Percentiles rank a stretch among this genome's conserved stretches.
These are phyloP conservation scores for Perizoma flavofasciatum DNA, from an alignment of 2,888 invertebrate genomes.

Conservation along the genomic window DNA sequence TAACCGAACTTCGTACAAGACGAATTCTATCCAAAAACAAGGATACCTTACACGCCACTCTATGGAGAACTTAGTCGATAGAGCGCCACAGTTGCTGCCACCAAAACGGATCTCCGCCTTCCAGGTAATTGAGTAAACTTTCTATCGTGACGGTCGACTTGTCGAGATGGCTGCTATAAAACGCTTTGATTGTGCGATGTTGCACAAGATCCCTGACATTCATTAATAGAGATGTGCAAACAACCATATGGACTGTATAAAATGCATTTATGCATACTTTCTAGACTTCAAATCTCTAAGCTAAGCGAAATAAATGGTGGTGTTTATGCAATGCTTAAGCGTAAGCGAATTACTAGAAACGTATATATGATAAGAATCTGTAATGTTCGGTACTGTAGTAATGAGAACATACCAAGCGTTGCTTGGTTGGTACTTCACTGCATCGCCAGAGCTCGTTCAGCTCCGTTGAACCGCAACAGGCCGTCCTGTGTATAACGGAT, in stretches of 20 bases:
- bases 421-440: constrained; percentile 26
- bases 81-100: constrained; percentile 76
- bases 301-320: constrained; percentile 59
- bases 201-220: constrained; percentile 37
- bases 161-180: constrained; percentile 52
- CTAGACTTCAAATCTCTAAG: constrained; percentile 52
- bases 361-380: constrained; percentile 13
- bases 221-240: constrained; percentile 42
- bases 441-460: constrained; percentile 69
- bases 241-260: constrained; percentile 34
- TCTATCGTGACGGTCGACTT: constrained; percentile 61
- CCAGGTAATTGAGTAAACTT: constrained; percentile 80
- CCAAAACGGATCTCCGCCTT: constrained; percentile 81
- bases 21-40: constrained; percentile 71
- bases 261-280: constrained; percentile 64
- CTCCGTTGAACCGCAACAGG: constrained; percentile 76
- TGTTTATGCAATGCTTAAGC: constrained; percentile 49
- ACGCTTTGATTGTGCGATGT: constrained; percentile 47
- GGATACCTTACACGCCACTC: constrained; percentile 85
- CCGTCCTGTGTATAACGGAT: constrained; percentile 77
- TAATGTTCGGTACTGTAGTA: constrained; percentile 29
- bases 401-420: constrained; percentile 43
- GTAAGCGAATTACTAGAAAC: constrained; percentile 55
- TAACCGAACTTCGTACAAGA: constrained; percentile 70
- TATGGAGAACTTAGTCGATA: constrained; percentile 87